phyloP scores from a whole-genome alignment of 1,140 invertebrate genomes.

The Rhopalosiphum maidis region DNA sequence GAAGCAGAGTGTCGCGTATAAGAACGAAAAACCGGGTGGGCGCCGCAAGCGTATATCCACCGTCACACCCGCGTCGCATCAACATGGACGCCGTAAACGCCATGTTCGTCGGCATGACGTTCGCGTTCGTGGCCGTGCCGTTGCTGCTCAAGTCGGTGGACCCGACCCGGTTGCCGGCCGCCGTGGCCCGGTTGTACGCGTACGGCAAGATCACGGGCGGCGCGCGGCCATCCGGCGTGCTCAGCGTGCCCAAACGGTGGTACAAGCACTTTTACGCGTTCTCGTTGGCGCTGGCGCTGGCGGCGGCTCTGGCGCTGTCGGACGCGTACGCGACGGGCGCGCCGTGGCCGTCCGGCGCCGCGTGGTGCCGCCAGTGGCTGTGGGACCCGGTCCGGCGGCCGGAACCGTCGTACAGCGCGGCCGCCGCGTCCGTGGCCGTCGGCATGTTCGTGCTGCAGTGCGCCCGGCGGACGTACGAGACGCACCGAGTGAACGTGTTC shows the following conservation, averaged over 20 bases:
- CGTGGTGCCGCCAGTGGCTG: background rate
- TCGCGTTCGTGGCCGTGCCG: background rate
- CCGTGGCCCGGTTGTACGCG: background rate
- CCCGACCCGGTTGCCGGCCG: background rate
- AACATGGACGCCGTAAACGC: slow-evolving; percentile 12
- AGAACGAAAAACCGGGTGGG: background rate
- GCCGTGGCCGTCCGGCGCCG: background rate
- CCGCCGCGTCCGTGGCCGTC: background rate
- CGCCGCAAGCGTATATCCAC: too few species aligned
- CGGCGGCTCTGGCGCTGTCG: background rate
- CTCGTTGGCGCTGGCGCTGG: background rate
- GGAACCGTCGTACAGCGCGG: background rate
- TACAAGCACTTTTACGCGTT: slow-evolving; percentile 8
- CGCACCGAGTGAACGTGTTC: slow-evolving; percentile 6
- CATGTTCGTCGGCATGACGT: slow-evolving; percentile 19
- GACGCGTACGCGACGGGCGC: background rate
- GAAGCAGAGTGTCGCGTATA: background rate
- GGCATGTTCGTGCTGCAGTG: background rate
- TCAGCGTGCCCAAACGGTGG: slow-evolving; percentile 41
- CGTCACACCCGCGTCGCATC: too few species aligned
- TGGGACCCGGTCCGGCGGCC: background rate
- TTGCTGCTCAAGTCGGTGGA: background rate
- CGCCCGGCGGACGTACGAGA: background rate
- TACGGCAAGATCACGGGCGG: slow-evolving; percentile 41
- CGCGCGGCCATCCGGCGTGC: background rate